A percentile compares a stretch with the other conserved stretches of the same genome.
phyloP scores from a whole-genome alignment of 2,888 invertebrate species.

The Neuroscelio doddi region DNA sequence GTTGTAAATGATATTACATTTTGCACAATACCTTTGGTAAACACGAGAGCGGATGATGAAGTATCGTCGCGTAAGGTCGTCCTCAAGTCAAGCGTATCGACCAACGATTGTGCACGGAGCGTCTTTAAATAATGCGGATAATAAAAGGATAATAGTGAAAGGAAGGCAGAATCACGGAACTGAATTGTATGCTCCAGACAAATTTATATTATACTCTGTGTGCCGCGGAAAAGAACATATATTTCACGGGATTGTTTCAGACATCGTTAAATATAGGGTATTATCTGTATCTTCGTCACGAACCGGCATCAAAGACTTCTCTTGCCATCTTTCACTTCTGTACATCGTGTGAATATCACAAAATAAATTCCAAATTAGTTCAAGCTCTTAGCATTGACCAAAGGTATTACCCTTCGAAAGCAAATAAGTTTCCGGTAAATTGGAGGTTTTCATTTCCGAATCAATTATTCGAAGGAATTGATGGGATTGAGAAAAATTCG shows the following conservation, averaged over 20 bases:
- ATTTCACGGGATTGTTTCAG: conserved; percentile 62
- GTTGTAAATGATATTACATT: too few species aligned
- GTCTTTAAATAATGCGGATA: conserved; percentile 66
- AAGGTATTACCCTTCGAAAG: too few species aligned
- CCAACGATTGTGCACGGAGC: conserved; percentile 56
- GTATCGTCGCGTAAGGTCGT: conserved; percentile 52
- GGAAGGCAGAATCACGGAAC: conserved; percentile 51
- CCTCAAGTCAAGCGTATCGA: conserved; percentile 65
- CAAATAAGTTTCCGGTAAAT: too few species aligned
- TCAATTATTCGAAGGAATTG: too few species aligned
- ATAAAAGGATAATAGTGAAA: conserved; percentile 68
- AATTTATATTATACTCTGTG: conserved; percentile 58
- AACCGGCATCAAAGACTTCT: conserved; percentile 27
- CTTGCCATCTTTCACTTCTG: conserved; percentile 24
- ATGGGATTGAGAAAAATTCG: too few species aligned
- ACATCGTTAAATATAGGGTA: conserved; percentile 64
- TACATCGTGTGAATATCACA: conserved; percentile 24
- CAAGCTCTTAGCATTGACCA: too few species aligned
- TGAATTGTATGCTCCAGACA: conserved; percentile 49
- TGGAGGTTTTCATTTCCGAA: too few species aligned
- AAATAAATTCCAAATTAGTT: too few species aligned
- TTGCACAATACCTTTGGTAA: too few species aligned
- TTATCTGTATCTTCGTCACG: conserved; percentile 64
- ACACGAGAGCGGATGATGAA: conserved; percentile 35
- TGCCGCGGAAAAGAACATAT: conserved; percentile 57